These are phyloP conservation scores for Helicoverpa zea DNA, from an alignment of 1,140 invertebrate species.

Conservation along the genomic window DNA sequence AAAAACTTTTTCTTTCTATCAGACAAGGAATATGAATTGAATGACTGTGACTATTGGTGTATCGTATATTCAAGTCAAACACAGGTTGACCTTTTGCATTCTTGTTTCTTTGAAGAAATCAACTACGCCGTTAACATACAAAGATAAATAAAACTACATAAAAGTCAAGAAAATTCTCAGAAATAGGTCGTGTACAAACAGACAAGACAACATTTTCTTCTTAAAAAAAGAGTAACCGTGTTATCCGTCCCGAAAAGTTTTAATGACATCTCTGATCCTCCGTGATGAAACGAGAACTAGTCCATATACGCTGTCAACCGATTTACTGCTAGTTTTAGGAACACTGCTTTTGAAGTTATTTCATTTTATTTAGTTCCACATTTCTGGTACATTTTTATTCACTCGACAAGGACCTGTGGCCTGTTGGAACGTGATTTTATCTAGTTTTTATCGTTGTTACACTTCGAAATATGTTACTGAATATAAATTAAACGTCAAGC, in stretches of 20 bases:
- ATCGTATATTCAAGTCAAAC: no score
- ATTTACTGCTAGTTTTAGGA: neutral
- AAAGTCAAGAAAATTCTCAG: conserved; percentile 16
- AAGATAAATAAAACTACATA: conserved; percentile 31
- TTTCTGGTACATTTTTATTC: neutral
- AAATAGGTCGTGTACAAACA: conserved; percentile 60
- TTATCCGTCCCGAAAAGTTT: conserved; percentile 71
- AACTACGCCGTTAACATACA: neutral
- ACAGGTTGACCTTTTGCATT: neutral
- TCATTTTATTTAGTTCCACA: neutral
- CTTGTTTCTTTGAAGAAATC: neutral
- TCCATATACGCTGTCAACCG: neutral
- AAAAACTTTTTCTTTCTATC: no score
- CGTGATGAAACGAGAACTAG: conserved; percentile 34
- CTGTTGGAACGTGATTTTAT: no score
- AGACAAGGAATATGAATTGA: no score
- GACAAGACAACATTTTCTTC: conserved; percentile 59
- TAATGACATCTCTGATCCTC: conserved; percentile 66
- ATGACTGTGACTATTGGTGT: no score
- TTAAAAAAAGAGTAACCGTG: conserved; percentile 67
- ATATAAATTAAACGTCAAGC: no score
- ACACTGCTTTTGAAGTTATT: neutral
- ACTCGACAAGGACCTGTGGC: no score
- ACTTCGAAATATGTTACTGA: no score
- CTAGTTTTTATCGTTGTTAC: no score